Conservation (phyloP, 2,888 invertebrate genomes). For the Parnassius smintheus region DNA sequence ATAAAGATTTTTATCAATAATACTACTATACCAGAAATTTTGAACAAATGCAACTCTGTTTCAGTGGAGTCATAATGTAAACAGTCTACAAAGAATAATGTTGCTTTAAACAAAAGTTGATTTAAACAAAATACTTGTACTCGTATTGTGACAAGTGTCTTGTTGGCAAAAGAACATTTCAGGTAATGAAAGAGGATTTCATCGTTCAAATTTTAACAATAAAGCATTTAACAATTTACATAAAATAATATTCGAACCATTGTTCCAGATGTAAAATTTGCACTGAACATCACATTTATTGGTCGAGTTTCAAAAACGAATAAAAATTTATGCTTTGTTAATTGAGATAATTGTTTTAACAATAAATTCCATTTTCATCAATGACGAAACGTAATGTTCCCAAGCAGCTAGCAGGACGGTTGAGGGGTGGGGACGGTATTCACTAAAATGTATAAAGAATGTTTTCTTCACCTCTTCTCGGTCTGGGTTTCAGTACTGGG, state of each 20-base stretch:
- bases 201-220: too few relatives aligned
- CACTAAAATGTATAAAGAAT: conserved; percentile 51
- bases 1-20: too few relatives aligned
- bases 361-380: conserved; percentile 21
- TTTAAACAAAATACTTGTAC: background rate
- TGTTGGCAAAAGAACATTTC: background rate
- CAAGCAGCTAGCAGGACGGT: conserved; percentile 40
- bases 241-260: background rate
- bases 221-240: too few relatives aligned
- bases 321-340: background rate
- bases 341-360: conserved; percentile 13
- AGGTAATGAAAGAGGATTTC: background rate
- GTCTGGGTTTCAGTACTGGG: conserved; percentile 38
- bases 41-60: background rate
- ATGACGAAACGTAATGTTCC: conserved; percentile 35
- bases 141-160: background rate
- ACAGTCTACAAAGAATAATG: conserved; percentile 1
- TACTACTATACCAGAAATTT: background rate
- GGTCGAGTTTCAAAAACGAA: background rate
- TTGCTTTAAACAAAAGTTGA: background rate
- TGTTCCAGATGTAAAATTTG: background rate
- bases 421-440: conserved; percentile 41
- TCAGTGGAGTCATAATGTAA: too few relatives aligned
- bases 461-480: conserved; percentile 58
- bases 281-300: conserved; percentile 21